Percentiles rank a stretch among this genome's conserved stretches.
Conservation (phyloP, 2,113 vertebrate genomes). For the Gasterosteus nipponicus region DNA sequence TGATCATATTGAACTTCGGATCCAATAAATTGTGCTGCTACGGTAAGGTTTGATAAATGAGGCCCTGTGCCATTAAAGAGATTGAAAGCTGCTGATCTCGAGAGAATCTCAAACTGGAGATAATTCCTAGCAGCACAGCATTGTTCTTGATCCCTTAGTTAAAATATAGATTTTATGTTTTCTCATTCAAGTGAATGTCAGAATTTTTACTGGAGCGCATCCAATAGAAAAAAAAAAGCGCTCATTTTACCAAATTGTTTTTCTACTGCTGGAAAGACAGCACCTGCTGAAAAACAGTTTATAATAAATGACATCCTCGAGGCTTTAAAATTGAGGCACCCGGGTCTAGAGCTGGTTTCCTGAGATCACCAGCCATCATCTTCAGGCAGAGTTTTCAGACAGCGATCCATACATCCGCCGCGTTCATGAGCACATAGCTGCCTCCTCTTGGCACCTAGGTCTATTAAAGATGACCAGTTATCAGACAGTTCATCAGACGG, state of each 20-base stretch:
- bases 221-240: conserved; percentile 23
- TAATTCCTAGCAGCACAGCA: conserved; percentile 33
- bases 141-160: conserved; percentile 24
- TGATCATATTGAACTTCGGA: conserved; percentile 17
- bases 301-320: conserved; percentile 50
- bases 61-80: conserved; percentile 36
- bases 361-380: conserved; percentile 65
- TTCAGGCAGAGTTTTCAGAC: conserved; percentile 62
- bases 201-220: neutral
- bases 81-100: conserved; percentile 68
- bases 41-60: conserved; percentile 53
- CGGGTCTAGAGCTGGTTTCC: conserved; percentile 12
- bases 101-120: conserved; percentile 59
- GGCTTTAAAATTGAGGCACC: conserved; percentile 10
- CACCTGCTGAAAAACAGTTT: conserved; percentile 20
- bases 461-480: conserved; percentile 71
- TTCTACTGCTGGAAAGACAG: neutral
- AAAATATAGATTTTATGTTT: conserved; percentile 16
- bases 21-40: conserved; percentile 24
- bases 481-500: conserved; percentile 62
- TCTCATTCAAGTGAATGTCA: conserved; percentile 23
- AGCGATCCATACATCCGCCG: conserved; percentile 58
- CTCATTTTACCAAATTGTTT: conserved; percentile 13
- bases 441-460: conserved; percentile 50
- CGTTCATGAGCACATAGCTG: conserved; percentile 43